Conservation (phyloP, 2,888 invertebrate species). For the Chaitophorus viminalis region DNA sequence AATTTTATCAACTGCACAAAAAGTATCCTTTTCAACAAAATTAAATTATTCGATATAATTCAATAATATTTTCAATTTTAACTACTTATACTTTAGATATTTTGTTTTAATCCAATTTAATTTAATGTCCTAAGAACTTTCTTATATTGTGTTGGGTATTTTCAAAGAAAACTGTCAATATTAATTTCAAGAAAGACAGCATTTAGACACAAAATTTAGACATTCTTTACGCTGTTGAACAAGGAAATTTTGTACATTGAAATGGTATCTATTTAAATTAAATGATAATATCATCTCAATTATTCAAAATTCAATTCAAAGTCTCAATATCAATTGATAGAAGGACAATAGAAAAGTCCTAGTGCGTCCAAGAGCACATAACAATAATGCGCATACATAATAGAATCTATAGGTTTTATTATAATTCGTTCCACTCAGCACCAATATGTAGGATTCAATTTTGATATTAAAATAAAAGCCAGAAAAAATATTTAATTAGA, state of each 20-base stretch:
- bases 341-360: neutral
- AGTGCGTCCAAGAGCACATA: too few relatives aligned
- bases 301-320: too few relatives aligned
- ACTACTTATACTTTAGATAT: too few relatives aligned
- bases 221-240: too few relatives aligned
- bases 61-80: neutral
- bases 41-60: neutral
- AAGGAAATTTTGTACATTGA: too few relatives aligned
- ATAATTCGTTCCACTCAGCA: neutral
- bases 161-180: neutral
- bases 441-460: neutral
- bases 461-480: too few relatives aligned
- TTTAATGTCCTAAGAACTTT: neutral
- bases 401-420: neutral
- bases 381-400: neutral
- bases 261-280: too few relatives aligned
- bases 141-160: neutral
- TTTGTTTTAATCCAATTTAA: neutral
- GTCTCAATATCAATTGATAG: too few relatives aligned
- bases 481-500: neutral
- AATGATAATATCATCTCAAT: too few relatives aligned
- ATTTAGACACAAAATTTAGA: too few relatives aligned
- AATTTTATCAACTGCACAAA: neutral
- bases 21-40: neutral
- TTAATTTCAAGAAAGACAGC: too few relatives aligned